Evolutionary conservation across 2,888 invertebrate species (phyloP), one percentile per base, ranked within the genome.

Genomic region (Gandaritis pyraliata): DNA sequence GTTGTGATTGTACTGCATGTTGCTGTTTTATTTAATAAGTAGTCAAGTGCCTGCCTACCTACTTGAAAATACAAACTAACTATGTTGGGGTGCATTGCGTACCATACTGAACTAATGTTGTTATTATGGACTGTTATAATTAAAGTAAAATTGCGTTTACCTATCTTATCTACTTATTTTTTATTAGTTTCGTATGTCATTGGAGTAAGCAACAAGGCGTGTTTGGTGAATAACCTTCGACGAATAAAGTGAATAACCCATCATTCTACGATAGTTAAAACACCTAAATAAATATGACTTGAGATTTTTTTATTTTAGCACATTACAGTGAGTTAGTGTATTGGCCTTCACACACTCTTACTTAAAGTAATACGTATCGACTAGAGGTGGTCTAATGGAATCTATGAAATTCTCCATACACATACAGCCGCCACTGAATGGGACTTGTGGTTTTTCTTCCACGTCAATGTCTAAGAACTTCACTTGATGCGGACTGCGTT

Each of bases 331-430:
- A 36, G 29, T 39, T 39, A 53, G 41, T 47, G 41, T 58, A 54
- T 54, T 54, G 54, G 54, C 49, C 29, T 39, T 30, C 38, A 45
- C 43, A 60, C 48, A 53, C 33, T 43, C 46, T 11, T 59, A 16
- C 11, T 43, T 59, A 43, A 30, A 33, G 15, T 43, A 49, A 50
- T 59, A 38, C 3, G 41, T 12, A 41, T 56, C 11, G 5, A 41
- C 18, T 38, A 75, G 13, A 11, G 83, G 81, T 29, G 87, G 86
- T 61, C 85, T 81, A 48, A 89, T 85, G n/a, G 84, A 72, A 53
- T 86, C 74, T 13, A 89, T 75, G 52, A 82, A 86, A 49, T 77
- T 78, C 57, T 86, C 78, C 60, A 86, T 67, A 58, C 85, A 83
- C 60, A 79, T 49, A 60, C 83, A 82, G 16, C 72, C 66, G 0